Base-by-base conservation (phyloP, 2,888 invertebrate genomes). In the Andrena haemorrhoa region DNA sequence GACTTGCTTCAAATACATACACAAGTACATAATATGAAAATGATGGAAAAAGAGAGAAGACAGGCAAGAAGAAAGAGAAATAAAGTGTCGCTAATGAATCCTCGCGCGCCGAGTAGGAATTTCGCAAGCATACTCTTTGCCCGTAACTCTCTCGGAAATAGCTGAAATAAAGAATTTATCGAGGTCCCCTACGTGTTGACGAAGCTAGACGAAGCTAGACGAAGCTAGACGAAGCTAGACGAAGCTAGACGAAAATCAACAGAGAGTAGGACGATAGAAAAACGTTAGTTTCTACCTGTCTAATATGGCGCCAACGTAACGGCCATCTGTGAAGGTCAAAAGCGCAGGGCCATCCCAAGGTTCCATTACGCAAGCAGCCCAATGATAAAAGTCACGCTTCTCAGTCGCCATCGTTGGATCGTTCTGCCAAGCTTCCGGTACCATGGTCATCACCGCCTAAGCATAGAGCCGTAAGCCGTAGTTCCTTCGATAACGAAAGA, bases 301-400 rank as follows among this genome's bases (percentile, higher is more conserved):
- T 90, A 97, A 94, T 82, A 97, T 96, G 51, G 97, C 97, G 78
- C 97, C 99, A 91, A 99, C 97, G 93, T 98, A 99, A 41, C 99
- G 96, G 41, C 99, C 99, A 94, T 99, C 99, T 65, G 99, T 98
- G 94, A 99, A 99, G 0, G 99, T 98, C 75, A 99, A 96, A 82
- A 99, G 95, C 0, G 99, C 99, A 1, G 98, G 97, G 35, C 99
- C 99, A 94, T 99, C 99, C 99, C 99, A 99, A 0, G 99, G 99
- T 94, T 99, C 99, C 99, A 99, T 99, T 23, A 97, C 97, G 92
- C 97, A 99, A 0, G 98, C 97, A 16, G 98, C 97, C 99, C 99
- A 99, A 88, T 98, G 97, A 94, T 99, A 99, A 94, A 98, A 99
- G 92, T 98, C 97, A 69, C 97, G 96, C 94, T 99, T 99, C 92